A percentile compares a stretch with the other conserved stretches of the same genome.
These are phyloP conservation scores for Dolichotis patagonum DNA, from an alignment of 2,113 vertebrate genomes.

Conservation along the genomic window DNA sequence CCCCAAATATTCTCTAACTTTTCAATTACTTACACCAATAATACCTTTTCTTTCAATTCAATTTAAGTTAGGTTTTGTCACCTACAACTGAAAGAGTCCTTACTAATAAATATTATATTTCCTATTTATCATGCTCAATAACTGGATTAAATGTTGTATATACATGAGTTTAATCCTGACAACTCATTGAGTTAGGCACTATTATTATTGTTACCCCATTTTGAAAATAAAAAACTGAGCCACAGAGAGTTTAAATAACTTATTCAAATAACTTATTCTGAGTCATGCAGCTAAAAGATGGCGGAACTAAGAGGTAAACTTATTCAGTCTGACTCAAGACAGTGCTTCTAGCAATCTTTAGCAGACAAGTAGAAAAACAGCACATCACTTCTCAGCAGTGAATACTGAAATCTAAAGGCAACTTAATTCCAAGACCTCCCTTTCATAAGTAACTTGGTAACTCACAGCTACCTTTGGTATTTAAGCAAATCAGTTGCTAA, in stretches of 20 bases:
- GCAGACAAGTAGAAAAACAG: not conserved
- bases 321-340: not conserved
- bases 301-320: not conserved
- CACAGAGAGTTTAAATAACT: slow-evolving; percentile 51
- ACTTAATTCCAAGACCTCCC: slow-evolving; percentile 1
- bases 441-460: slow-evolving; percentile 43
- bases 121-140: not conserved
- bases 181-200: slow-evolving; percentile 15
- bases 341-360: not conserved
- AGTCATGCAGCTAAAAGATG: not conserved
- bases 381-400: not conserved
- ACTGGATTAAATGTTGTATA: slow-evolving; percentile 24
- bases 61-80: slow-evolving; percentile 35
- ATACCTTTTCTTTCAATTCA: not conserved
- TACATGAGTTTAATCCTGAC: slow-evolving; percentile 44
- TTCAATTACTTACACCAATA: not conserved
- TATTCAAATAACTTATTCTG: slow-evolving; percentile 36
- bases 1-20: not conserved
- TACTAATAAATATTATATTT: not conserved
- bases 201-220: slow-evolving; percentile 35
- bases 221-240: slow-evolving; percentile 43
- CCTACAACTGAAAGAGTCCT: not conserved
- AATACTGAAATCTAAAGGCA: slow-evolving; percentile 28
- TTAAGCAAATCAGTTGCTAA: not conserved
- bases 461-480: slow-evolving; percentile 19